Evolutionary conservation across 1,140 invertebrate genomes (phyloP).

Genomic region (Heliothis subflexa): DNA sequence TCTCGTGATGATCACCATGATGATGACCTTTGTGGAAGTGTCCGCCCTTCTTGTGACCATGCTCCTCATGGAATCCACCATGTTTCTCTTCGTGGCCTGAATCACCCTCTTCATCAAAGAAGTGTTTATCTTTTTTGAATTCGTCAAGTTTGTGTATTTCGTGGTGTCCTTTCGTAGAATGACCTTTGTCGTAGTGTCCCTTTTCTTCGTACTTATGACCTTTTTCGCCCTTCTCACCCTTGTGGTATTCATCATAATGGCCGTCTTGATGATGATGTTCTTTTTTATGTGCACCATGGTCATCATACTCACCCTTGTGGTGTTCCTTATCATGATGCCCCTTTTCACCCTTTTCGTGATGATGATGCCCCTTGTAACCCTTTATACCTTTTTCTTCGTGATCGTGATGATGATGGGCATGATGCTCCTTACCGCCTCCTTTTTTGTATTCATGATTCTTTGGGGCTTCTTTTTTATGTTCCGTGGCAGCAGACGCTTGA

Average conservation of each 20-base stretch:
- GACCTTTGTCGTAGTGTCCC: slow-evolving; percentile 91
- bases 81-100: slow-evolving; percentile 90
- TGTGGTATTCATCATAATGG: slow-evolving; percentile 91
- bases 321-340: slow-evolving; percentile 91
- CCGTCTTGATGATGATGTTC: slow-evolving; percentile 91
- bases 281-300: slow-evolving; percentile 91
- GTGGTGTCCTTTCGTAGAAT: slow-evolving; percentile 92
- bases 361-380: slow-evolving; percentile 89
- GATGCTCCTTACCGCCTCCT: slow-evolving; percentile 85
- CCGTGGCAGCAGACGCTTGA: slow-evolving; percentile 86
- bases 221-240: slow-evolving; percentile 89
- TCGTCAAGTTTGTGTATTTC: slow-evolving; percentile 92
- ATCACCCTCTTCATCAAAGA: slow-evolving; percentile 92
- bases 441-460: slow-evolving; percentile 87
- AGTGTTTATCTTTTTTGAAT: slow-evolving; percentile 87
- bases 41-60: slow-evolving; percentile 89
- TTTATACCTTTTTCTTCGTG: slow-evolving; percentile 89
- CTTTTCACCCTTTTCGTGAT: slow-evolving; percentile 90
- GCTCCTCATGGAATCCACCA: slow-evolving; percentile 89
- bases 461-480: slow-evolving; percentile 87
- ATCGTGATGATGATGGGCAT: slow-evolving; percentile 81
- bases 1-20: slow-evolving; percentile 89
- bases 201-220: slow-evolving; percentile 88
- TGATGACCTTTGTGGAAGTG: slow-evolving; percentile 90
- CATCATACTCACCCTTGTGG: slow-evolving; percentile 90